Conservation (phyloP, 2,113 vertebrate genomes). For the Carassius gibelio region DNA sequence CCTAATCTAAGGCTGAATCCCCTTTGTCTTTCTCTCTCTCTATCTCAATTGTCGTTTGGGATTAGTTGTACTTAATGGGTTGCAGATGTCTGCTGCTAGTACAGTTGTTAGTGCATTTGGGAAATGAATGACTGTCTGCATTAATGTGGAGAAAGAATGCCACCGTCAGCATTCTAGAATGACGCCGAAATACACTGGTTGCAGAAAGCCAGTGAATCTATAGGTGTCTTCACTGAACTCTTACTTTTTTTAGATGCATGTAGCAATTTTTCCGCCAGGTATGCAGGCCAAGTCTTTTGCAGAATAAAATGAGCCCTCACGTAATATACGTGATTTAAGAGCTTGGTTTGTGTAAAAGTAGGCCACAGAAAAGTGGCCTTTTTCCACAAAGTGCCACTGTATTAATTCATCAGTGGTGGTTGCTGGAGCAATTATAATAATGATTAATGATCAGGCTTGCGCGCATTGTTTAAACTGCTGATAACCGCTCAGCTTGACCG, state of each 20-base stretch:
- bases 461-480: slow-evolving; percentile 19
- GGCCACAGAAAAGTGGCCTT: slow-evolving; percentile 15
- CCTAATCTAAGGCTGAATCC: neutral
- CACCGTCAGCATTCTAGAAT: slow-evolving; percentile 21
- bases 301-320: neutral
- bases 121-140: slow-evolving; percentile 33
- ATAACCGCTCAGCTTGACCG: neutral
- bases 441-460: slow-evolving; percentile 20
- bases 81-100: slow-evolving; percentile 42
- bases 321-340: slow-evolving; percentile 16
- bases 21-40: neutral
- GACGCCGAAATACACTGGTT: neutral
- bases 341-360: slow-evolving; percentile 5
- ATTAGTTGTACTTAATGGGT: slow-evolving; percentile 49
- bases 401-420: slow-evolving; percentile 17
- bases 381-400: neutral
- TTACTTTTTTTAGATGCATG: neutral
- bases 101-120: slow-evolving; percentile 28
- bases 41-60: neutral
- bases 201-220: neutral
- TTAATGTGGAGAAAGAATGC: slow-evolving; percentile 42
- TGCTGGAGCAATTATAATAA: slow-evolving; percentile 11
- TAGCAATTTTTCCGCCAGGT: neutral
- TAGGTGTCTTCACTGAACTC: neutral
- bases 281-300: neutral